Percentiles rank a stretch among this genome's conserved stretches.
Conservation (phyloP, 2,113 vertebrate genomes). For the Amazona guildingii region DNA sequence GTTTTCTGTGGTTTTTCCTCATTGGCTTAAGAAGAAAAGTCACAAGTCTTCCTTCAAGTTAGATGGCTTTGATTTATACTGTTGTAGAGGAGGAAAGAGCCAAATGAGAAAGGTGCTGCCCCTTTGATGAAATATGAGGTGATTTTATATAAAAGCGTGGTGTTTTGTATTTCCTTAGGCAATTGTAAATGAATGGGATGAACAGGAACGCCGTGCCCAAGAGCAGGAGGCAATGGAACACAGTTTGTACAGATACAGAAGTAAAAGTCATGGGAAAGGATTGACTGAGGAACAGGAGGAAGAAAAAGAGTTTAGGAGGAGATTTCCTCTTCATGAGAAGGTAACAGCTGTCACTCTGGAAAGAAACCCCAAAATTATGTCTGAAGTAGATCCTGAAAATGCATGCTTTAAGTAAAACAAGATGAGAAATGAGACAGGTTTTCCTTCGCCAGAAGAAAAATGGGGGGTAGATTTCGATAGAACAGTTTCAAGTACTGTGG, state of each 20-base stretch:
- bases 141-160: neutral
- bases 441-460: neutral
- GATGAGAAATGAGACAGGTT: neutral
- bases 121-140: neutral
- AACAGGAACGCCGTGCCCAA: conserved; percentile 81
- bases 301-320: conserved; percentile 85
- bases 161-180: conserved; percentile 72
- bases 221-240: conserved; percentile 81
- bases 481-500: neutral
- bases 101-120: neutral
- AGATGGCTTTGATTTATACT: neutral
- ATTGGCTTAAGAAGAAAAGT: neutral
- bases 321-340: conserved; percentile 87
- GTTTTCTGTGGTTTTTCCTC: neutral
- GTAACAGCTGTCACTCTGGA: conserved; percentile 43
- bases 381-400: neutral
- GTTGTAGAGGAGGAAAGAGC: neutral
- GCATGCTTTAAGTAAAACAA: neutral
- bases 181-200: conserved; percentile 92
- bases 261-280: conserved; percentile 76
- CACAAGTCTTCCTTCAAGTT: neutral
- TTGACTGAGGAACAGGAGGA: conserved; percentile 87
- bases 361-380: neutral
- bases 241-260: conserved; percentile 85
- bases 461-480: neutral